Evolutionary conservation across 2,113 vertebrate species (phyloP).

Genomic region (Erpornis zantholeuca): DNA sequence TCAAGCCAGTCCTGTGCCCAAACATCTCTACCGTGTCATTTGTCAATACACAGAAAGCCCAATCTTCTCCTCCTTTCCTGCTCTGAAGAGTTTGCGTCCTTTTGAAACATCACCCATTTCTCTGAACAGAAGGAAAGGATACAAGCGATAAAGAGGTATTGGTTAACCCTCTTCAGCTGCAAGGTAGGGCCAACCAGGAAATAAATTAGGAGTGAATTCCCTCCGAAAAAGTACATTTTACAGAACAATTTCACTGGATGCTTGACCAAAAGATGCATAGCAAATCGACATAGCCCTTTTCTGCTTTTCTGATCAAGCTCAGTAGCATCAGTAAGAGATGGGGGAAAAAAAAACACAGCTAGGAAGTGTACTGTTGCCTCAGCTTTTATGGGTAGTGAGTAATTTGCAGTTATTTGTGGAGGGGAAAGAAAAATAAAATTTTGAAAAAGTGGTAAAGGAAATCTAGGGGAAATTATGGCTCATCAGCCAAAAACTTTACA

Average conservation of each 20-base stretch:
- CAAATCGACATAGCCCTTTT: neutral
- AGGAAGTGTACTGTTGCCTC: neutral
- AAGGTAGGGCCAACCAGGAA: neutral
- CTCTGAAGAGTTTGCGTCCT: neutral
- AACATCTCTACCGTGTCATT: neutral
- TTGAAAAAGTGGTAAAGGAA: neutral
- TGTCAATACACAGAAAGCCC: neutral
- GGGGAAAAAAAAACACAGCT: neutral
- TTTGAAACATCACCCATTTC: neutral
- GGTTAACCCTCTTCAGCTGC: neutral
- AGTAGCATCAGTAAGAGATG: neutral
- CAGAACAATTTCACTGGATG: slow-evolving; percentile 46
- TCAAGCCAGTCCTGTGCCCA: neutral
- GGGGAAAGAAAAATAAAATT: neutral
- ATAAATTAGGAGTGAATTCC: neutral
- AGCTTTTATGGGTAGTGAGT: neutral
- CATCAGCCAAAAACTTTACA: neutral
- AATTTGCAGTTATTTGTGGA: neutral
- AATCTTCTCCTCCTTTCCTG: neutral
- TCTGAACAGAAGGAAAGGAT: neutral
- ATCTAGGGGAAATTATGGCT: neutral
- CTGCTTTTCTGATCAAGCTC: slow-evolving; percentile 22
- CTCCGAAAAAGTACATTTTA: slow-evolving; percentile 8
- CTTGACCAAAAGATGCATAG: slow-evolving; percentile 43
- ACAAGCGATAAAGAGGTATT: neutral